Conservation (phyloP, 2,797 vertebrate species). For the Etheostoma perlongum region DNA sequence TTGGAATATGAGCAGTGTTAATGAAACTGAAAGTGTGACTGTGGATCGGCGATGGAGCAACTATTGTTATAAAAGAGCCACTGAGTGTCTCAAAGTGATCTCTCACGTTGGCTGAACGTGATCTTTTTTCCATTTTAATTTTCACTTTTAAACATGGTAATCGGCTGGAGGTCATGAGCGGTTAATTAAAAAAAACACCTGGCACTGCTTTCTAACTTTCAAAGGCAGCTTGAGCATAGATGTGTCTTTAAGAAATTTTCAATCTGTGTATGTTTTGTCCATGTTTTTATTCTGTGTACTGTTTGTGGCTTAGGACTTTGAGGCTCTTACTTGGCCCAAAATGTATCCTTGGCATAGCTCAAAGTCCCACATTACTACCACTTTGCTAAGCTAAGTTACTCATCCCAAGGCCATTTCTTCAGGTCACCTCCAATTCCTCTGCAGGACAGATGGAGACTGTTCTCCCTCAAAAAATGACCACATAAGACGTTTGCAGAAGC, state of each 20-base stretch:
- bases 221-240: not conserved
- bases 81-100: conserved; percentile 17
- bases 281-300: too few species aligned
- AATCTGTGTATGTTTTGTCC: not conserved
- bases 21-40: conserved; percentile 48
- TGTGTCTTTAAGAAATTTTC: not conserved
- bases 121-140: conserved; percentile 20
- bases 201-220: not conserved
- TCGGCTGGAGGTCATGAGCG: not conserved
- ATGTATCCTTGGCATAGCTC: too few species aligned
- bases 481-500: too few species aligned
- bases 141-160: conserved; percentile 9
- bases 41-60: conserved; percentile 15
- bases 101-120: conserved; percentile 17
- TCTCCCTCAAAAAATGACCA: too few species aligned
- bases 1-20: conserved; percentile 44
- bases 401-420: too few species aligned
- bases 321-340: too few species aligned
- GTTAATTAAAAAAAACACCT: not conserved
- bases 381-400: not conserved
- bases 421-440: too few species aligned
- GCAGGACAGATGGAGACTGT: too few species aligned
- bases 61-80: conserved; percentile 28
- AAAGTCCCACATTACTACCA: too few species aligned
- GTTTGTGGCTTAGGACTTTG: too few species aligned